These are phyloP conservation scores for Arbacia lixula DNA, from an alignment of 53 echinoderm and acorn worm genomes.

Conservation along the genomic window DNA sequence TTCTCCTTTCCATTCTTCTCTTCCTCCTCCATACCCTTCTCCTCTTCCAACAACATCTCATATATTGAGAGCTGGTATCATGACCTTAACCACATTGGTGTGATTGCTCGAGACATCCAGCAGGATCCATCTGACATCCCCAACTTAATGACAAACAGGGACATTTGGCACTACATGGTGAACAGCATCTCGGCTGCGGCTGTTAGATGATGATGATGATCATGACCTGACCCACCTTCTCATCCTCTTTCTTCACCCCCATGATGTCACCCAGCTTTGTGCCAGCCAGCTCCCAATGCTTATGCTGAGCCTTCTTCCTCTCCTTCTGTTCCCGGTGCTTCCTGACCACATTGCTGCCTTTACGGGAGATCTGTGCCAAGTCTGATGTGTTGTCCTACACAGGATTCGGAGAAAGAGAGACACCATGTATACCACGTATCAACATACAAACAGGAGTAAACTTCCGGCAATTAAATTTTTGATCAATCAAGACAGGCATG, in stretches of 20 bases:
- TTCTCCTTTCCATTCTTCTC: background rate
- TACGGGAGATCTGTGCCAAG: conserved; percentile 89
- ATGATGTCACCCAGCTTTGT: conserved; percentile 94
- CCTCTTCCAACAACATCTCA: background rate
- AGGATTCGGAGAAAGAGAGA: too few relatives aligned
- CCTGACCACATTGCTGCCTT: conserved; percentile 84
- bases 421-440: too few relatives aligned
- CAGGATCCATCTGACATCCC: too few relatives aligned
- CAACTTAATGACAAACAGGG: too few relatives aligned
- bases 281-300: conserved; percentile 98
- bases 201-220: background rate
- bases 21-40: background rate
- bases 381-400: conserved; percentile 93
- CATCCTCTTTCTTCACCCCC: conserved; percentile 91
- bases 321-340: conserved; percentile 98
- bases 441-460: too few relatives aligned
- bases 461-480: too few relatives aligned
- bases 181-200: too few relatives aligned
- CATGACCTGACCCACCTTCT: conserved; percentile 70
- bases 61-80: too few relatives aligned
- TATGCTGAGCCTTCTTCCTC: conserved; percentile 98
- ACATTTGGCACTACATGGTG: too few relatives aligned
- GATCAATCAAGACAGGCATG: too few relatives aligned
- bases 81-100: too few relatives aligned
- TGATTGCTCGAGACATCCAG: too few relatives aligned